Percentiles rank a stretch among this genome's conserved stretches.
Evolutionary conservation across 1,140 invertebrate species (phyloP).

Genomic region (Zeugodacus cucurbitae): DNA sequence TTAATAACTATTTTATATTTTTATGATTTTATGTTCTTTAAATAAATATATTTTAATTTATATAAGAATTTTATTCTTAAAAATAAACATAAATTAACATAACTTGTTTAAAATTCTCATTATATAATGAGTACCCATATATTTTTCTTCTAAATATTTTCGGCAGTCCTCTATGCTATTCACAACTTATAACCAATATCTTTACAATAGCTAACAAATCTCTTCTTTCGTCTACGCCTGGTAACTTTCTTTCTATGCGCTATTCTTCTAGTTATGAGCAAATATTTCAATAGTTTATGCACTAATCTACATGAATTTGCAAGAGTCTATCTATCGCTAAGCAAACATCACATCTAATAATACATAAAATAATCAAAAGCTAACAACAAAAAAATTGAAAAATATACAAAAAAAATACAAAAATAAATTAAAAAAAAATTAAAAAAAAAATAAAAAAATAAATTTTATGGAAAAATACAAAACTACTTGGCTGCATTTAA

Average conservation of each 20-base stretch:
- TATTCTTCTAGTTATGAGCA: neutral
- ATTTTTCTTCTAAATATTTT: too few species aligned
- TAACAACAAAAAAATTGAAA: neutral
- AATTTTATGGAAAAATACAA: too few species aligned
- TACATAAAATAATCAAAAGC: neutral
- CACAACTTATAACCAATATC: neutral
- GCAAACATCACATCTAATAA: neutral
- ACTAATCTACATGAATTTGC: neutral
- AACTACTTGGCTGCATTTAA: neutral
- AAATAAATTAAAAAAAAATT: too few species aligned
- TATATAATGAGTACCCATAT: too few species aligned
- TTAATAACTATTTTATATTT: too few species aligned
- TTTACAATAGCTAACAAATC: neutral
- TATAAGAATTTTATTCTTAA: too few species aligned
- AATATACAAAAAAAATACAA: neutral
- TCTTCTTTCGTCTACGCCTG: neutral
- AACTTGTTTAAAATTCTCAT: too few species aligned
- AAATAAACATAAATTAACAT: too few species aligned
- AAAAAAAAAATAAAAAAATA: neutral
- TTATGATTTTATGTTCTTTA: too few species aligned
- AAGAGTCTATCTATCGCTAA: neutral
- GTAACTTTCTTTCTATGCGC: neutral
- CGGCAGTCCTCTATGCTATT: too few species aligned
- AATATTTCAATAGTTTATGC: neutral
- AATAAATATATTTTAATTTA: too few species aligned